These are phyloP conservation scores for Bucorvus abyssinicus DNA, from an alignment of 2,797 vertebrate species.

Conservation along the genomic window DNA sequence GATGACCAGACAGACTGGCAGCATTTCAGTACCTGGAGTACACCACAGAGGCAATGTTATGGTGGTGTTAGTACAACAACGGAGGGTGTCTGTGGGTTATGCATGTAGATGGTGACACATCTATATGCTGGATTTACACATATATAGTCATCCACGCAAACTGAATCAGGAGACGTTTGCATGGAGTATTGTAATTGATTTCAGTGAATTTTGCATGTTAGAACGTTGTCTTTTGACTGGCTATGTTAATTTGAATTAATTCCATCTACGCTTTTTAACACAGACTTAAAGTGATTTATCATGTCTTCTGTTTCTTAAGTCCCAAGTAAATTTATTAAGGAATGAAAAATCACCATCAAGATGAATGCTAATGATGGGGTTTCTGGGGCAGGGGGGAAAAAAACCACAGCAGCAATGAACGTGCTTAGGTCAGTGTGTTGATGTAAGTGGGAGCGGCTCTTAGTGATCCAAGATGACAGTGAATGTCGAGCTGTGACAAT, in stretches of 20 bases:
- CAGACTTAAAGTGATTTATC: background rate
- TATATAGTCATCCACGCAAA: background rate
- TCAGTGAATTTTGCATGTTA: background rate
- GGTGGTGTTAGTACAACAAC: background rate
- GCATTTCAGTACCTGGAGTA: background rate
- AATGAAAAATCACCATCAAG: background rate
- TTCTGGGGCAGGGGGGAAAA: background rate
- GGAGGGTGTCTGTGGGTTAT: background rate
- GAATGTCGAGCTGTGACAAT: background rate
- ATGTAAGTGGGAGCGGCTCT: background rate
- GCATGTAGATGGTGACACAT: background rate
- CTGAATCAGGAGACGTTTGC: background rate
- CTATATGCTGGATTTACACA: background rate
- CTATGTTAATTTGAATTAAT: background rate
- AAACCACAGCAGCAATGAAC: background rate
- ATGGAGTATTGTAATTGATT: background rate
- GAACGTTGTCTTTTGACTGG: background rate
- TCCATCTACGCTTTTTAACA: background rate
- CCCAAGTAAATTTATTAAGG: background rate
- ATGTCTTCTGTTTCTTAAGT: background rate
- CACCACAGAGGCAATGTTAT: background rate
- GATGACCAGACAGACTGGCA: background rate
- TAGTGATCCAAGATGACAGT: background rate
- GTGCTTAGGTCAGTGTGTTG: background rate
- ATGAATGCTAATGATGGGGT: background rate